Evolutionary conservation across 35 echinoderm and acorn worm genomes (phyloP), one percentile per base, ranked within the genome.

Genomic region (Amphiura filiformis): DNA sequence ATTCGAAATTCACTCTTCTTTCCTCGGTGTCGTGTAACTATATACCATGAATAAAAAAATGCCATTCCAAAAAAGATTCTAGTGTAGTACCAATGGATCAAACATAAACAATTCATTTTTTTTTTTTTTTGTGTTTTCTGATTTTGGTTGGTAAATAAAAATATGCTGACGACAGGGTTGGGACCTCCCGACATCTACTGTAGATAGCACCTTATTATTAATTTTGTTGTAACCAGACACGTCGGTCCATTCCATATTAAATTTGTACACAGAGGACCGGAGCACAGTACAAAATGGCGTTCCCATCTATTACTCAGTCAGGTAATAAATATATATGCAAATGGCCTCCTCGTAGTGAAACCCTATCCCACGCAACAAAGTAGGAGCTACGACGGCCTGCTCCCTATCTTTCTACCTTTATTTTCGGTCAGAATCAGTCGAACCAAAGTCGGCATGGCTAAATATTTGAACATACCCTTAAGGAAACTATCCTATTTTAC

Each of bases 241-340:
- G 7, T 23, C 61, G 61, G 61, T 70, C 61, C 61, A 70, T 70
- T 70, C 28, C 61, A 70, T 70, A 70, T 70, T 70, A 70, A 70
- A 70, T 70, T 70, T 70, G 44, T 70, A 70, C 61, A 70, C 61
- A 70, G 61, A 70, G 61, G 61, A 70, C 61, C 1, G 61, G 28
- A 15, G 61, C 61, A 70, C 61, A 23, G 28, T 30, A 70, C 61
- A 70, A 70, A 70, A 70, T 70, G 61, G 61, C 61, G 61, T 70
- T 70, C 61, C 61, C 61, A 70, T 70, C 61, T 70, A 70, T 70
- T 15, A 70, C 61, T 2, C 26, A 26, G 61, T 30, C 61, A 70
- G 61, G 61, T 70, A 70, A 70, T 70, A 70, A 70, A 70, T 70
- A 70, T 70, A 70, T 70, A 70, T 70, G 61, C 61, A 70, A 70